Evolutionary conservation across 1,140 invertebrate species (phyloP).

Genomic region (Plectus sambesii): DNA sequence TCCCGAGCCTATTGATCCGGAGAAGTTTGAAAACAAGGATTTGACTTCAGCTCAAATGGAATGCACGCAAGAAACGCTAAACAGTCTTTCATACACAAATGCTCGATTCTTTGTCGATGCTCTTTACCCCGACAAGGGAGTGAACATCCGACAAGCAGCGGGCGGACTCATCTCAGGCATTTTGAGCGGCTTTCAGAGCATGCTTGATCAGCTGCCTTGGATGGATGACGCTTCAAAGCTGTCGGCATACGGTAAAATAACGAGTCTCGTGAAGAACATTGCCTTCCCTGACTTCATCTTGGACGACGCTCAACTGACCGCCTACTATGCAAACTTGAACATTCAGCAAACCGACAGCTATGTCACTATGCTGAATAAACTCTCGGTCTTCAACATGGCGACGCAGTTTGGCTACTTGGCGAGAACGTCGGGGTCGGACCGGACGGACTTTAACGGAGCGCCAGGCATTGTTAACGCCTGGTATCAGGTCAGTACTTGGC

Average conservation of each 20-base stretch:
- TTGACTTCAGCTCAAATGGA: conserved; percentile 5
- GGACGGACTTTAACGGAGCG: conserved; percentile 52
- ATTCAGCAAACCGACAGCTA: conserved; percentile 14
- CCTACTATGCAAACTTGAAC: conserved; percentile 24
- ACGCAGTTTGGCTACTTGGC: too few relatives aligned
- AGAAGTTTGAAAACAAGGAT: conserved; percentile 8
- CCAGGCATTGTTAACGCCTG: conserved; percentile 55
- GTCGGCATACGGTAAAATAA: conserved; percentile 35
- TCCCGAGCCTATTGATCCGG: conserved; percentile 13
- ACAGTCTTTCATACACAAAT: conserved; percentile 25
- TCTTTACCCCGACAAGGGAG: conserved; percentile 15
- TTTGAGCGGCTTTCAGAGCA: conserved; percentile 31
- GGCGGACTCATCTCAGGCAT: conserved; percentile 24
- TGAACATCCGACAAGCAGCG: conserved; percentile 16
- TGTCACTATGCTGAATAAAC: too few relatives aligned
- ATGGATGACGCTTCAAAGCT: conserved; percentile 29
- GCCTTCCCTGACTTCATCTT: conserved; percentile 36
- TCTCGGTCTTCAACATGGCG: too few relatives aligned
- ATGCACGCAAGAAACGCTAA: conserved; percentile 20
- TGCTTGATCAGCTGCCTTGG: conserved; percentile 38
- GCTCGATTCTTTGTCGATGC: conserved; percentile 28
- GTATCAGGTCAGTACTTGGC: conserved; percentile 55
- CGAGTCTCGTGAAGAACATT: conserved; percentile 33
- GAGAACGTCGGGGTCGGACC: too few relatives aligned
- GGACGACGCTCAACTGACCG: conserved; percentile 28